A percentile compares a stretch with the other conserved stretches of the same genome.
Conservation (phyloP, 2,113 vertebrate genomes). For the Etheostoma spectabile region DNA sequence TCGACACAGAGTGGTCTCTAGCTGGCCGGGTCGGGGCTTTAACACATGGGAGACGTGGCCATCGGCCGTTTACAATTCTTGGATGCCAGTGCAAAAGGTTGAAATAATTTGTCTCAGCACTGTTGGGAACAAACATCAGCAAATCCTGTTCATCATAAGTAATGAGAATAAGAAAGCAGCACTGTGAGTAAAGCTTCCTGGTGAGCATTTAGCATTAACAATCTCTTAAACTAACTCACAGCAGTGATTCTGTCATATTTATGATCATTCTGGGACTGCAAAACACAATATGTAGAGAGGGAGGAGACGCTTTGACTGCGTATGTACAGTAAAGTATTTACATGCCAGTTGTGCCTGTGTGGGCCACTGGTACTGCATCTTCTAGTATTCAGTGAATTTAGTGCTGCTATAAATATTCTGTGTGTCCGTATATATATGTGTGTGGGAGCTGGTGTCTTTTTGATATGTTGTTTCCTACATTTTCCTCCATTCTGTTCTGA, state of each 20-base stretch:
- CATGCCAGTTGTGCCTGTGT: conserved; percentile 58
- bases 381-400: conserved; percentile 22
- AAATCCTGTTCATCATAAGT: background rate
- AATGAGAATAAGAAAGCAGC: background rate
- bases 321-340: conserved; percentile 21
- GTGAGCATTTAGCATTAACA: background rate
- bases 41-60: background rate
- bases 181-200: background rate
- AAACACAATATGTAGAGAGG: conserved; percentile 8
- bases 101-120: background rate
- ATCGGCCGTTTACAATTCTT: background rate
- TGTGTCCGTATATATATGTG: background rate
- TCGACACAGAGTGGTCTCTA: no score
- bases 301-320: conserved; percentile 33
- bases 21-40: no score
- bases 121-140: background rate
- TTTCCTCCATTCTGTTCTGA: conserved; percentile 5
- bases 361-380: conserved; percentile 34
- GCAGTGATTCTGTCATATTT: conserved; percentile 30
- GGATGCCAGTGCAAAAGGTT: background rate
- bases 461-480: conserved; percentile 1
- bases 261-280: conserved; percentile 16
- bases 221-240: conserved; percentile 9
- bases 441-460: conserved; percentile 20
- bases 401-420: conserved; percentile 42